phyloP scores from a whole-genome alignment of 1,140 invertebrate genomes.

The Andrena cerasifolii region DNA sequence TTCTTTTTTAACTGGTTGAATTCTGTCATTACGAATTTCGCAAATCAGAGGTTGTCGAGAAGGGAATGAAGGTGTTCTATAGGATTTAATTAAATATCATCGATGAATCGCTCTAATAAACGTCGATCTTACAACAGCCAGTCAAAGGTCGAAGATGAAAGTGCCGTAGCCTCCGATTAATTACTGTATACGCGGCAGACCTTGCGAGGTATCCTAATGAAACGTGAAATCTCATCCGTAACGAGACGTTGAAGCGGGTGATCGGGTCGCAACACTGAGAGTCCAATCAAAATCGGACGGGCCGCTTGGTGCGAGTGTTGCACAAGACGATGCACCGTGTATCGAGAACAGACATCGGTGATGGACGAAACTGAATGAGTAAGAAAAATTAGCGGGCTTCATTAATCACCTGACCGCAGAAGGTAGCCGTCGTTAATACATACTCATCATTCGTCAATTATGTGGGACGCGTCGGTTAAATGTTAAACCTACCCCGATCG shows the following conservation, averaged over 20 bases:
- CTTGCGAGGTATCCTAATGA: background rate
- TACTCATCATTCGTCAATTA: no score
- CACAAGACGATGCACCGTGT: background rate
- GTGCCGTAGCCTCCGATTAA: background rate
- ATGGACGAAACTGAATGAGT: no score
- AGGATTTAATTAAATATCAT: background rate
- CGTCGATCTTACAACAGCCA: background rate
- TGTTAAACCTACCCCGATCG: no score
- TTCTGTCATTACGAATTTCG: no score
- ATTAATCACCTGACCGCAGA: no score
- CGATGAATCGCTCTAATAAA: constrained; percentile 5
- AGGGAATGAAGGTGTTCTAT: background rate
- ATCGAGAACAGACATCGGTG: no score
- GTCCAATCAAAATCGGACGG: background rate
- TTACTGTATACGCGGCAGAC: background rate
- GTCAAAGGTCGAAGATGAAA: constrained; percentile 11
- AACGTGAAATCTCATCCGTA: constrained; percentile 17
- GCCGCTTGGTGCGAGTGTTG: no score
- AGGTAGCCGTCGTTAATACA: no score
- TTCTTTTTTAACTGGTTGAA: no score
- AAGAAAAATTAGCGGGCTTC: no score
- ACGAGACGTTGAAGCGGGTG: background rate
- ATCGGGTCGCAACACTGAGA: constrained; percentile 12
- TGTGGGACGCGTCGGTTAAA: no score
- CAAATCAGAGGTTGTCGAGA: no score